Evolutionary conservation across 2,797 vertebrate species (phyloP), one percentile per base, ranked within the genome.

Genomic region (Helostoma temminkii): DNA sequence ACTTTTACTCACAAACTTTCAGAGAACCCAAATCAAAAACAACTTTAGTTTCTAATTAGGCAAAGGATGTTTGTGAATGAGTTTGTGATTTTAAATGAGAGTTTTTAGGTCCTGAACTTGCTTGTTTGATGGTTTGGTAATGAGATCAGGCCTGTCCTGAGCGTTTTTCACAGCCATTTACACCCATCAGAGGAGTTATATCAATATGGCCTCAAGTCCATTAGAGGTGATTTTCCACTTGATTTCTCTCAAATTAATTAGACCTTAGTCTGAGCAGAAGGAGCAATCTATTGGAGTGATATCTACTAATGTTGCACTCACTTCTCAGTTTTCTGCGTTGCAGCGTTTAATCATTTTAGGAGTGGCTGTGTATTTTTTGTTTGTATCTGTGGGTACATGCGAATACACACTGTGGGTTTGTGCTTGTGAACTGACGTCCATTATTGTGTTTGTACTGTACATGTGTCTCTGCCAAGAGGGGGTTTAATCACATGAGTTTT

Each of bases 221-320:
- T 86, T 77, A 73, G 24, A 64, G 61, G 63, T 61, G 74, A 84
- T 90, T 87, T 88, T 87, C 84, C 71, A 58, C 74, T 76, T 72
- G 63, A 77, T 76, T 71, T 72, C 56, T 42, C 6, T 0, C 32
- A 57, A 79, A 75, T 81, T 74, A 80, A 88, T 86, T 73, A 61
- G 53, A 66, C 25, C 12, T 74, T 50, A 52, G 52, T 4, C 30
- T 47, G 49, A 67, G 30, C 28, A 21, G 49, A n/a, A 43, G 30
- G 26, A 21, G 39, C 26, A 22, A 14, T 42, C 43, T 47, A 21
- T 14, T 45, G 19, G 61, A 47, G 30, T 36, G 26, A 52, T 9
- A 7, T 56, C 48, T 46, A 8, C 22, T 53, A 10, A 24, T 24
- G 39, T 24, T 41, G 32, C 22, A 9, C 19, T 45, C 6, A 3